Base-by-base conservation (phyloP, 2,888 invertebrate species). In the Archips crataeganus region DNA sequence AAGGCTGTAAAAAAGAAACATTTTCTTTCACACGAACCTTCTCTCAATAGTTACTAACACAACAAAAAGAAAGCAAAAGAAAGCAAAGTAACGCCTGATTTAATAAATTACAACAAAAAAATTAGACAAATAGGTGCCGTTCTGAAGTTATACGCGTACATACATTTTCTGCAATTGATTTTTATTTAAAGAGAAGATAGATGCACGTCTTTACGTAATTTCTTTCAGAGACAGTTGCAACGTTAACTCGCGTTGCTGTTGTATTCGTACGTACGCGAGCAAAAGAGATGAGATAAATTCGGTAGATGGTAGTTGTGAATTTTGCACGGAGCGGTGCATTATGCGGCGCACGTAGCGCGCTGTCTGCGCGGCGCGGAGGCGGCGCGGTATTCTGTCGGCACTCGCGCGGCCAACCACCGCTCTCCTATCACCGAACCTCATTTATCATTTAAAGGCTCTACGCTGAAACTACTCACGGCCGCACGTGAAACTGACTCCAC, bases 231-330 rank as follows among this genome's bases (percentile, higher is more conserved):
- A 66, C 23, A 66, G 60, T 71, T 47, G 9, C 32, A 59, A 57
- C 47, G 54, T 68, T 49, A 68, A 64, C 63, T 63, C 23, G 67
- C 63, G 54, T 57, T 68, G 63, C 63, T 57, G 13, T 47, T 75
- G 61, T 62, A 68, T 57, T 68, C 39, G 45, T 39, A 39, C 77
- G 87, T 92, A 92, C 90, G 90, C 90, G 90, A 91, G 88, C 89
- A 93, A 93, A 93, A 92, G 92, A 92, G 90, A 91, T 91, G 91
- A 84, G 88, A 91, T 89, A 90, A 93, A 93, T 92, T 92, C 84
- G 89, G 87, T 84, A 84, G 87, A 84, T 90, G 89, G 90, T 91
- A 91, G 92, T 92, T 91, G 93, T 92, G 92, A 94, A 94, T 94
- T 93, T 93, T 91, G 91, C 87, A 93, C 89, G 85, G 89, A 86